Percentiles rank a stretch among this genome's conserved stretches.
Conservation (phyloP, 2,888 invertebrate species). For the Parascotia fuliginaria region DNA sequence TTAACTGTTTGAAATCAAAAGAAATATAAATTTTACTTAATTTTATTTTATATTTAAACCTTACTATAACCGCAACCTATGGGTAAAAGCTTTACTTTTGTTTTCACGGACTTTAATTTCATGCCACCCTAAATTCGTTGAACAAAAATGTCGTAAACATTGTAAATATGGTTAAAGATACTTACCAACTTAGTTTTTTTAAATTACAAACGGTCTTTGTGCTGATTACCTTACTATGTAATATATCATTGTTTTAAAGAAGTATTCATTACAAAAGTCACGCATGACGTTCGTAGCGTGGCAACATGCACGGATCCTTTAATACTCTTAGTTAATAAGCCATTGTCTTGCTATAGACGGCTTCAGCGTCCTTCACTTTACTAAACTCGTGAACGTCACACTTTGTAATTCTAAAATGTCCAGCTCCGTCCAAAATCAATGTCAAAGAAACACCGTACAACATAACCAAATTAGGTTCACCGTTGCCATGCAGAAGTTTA, state of each 20-base stretch:
- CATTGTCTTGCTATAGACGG: conserved; percentile 51
- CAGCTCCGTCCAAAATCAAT: conserved; percentile 73
- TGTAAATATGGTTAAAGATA: neutral
- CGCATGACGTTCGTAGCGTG: conserved; percentile 30
- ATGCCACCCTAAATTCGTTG: conserved; percentile 15
- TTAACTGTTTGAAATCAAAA: too few species aligned
- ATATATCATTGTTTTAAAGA: conserved; percentile 5
- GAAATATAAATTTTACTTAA: too few species aligned
- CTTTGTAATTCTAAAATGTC: conserved; percentile 64
- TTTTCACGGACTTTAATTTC: conserved; percentile 23
- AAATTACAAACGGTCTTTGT: neutral
- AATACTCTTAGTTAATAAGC: conserved; percentile 49
- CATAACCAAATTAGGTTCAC: conserved; percentile 64
- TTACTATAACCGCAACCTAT: conserved; percentile 7
- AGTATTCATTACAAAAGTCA: conserved; percentile 5
- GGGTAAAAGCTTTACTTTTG: conserved; percentile 23
- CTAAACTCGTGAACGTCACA: conserved; percentile 52
- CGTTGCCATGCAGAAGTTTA: conserved; percentile 44
- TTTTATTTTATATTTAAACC: conserved; percentile 12
- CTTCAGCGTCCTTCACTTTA: conserved; percentile 53
- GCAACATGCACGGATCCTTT: conserved; percentile 39
- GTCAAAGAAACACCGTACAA: conserved; percentile 74
- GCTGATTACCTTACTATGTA: neutral
- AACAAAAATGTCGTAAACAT: conserved; percentile 11
- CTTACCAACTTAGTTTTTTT: neutral